phyloP scores from a whole-genome alignment of 2,797 vertebrate genomes.

The Heteromormyrus szaboi region DNA sequence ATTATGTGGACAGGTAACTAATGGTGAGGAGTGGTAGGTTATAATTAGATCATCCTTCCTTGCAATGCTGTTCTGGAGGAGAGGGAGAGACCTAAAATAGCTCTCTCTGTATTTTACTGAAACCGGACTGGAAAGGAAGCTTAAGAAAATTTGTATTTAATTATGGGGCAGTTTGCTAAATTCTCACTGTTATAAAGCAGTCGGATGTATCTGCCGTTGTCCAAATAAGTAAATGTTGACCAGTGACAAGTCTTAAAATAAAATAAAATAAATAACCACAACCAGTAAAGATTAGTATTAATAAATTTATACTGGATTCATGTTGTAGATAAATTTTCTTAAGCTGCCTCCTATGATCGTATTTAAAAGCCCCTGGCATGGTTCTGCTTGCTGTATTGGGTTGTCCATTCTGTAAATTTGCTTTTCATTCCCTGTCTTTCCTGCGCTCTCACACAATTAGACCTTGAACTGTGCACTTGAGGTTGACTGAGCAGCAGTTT shows the following conservation, averaged over 20 bases:
- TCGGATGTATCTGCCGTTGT: background rate
- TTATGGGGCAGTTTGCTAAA: background rate
- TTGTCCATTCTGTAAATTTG: conserved; percentile 20
- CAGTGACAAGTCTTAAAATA: background rate
- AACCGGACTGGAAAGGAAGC: conserved; percentile 12
- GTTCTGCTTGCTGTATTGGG: conserved; percentile 20
- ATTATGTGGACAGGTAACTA: conserved; percentile 44
- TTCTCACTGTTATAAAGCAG: background rate
- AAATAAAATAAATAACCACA: background rate
- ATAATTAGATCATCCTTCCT: conserved; percentile 75
- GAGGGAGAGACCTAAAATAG: background rate
- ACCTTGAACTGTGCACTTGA: conserved; percentile 3
- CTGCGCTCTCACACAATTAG: conserved; percentile 9
- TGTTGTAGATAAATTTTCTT: conserved; percentile 2
- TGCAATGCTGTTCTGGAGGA: conserved; percentile 49
- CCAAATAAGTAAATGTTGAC: background rate
- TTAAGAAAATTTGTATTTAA: conserved; percentile 13
- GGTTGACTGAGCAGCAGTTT: background rate
- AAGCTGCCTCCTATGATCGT: background rate
- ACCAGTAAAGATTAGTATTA: background rate
- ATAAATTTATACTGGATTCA: background rate
- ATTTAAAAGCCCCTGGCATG: background rate
- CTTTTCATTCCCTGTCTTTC: conserved; percentile 15
- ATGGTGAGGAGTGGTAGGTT: conserved; percentile 51
- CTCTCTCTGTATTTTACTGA: conserved; percentile 9